Conservation (phyloP, 2,113 vertebrate species). For the Bubalus kerabau region DNA sequence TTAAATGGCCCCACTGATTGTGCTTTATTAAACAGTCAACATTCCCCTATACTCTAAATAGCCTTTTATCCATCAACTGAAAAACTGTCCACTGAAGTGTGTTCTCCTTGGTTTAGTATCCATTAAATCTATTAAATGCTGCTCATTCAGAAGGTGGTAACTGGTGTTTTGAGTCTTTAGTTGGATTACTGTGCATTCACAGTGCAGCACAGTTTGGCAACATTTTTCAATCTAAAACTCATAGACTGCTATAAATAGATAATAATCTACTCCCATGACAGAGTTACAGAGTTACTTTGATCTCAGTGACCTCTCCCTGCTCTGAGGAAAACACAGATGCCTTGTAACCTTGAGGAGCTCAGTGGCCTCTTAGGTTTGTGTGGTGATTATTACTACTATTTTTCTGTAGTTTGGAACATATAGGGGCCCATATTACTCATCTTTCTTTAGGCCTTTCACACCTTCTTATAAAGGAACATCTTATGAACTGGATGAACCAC, state of each 20-base stretch:
- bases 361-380: constrained; percentile 26
- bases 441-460: constrained; percentile 31
- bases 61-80: constrained; percentile 37
- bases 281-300: constrained; percentile 46
- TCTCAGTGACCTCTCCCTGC: neutral
- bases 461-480: constrained; percentile 38
- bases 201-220: neutral
- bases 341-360: constrained; percentile 1
- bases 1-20: neutral
- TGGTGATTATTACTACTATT: constrained; percentile 44
- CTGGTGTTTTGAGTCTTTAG: neutral
- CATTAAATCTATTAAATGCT: constrained; percentile 27
- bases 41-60: neutral
- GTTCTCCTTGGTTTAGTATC: neutral
- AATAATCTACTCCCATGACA: constrained; percentile 42
- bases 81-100: constrained; percentile 19
- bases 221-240: constrained; percentile 31
- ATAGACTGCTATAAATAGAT: constrained; percentile 37
- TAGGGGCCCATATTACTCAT: neutral
- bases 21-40: constrained; percentile 20
- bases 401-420: constrained; percentile 34
- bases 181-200: constrained; percentile 18
- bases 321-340: constrained; percentile 21
- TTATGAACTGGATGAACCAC: constrained; percentile 31
- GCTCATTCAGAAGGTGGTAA: constrained; percentile 4